A percentile compares a stretch with the other conserved stretches of the same genome.
These are phyloP conservation scores for Cephus nigrinus DNA, from an alignment of 2,888 invertebrate genomes.

Conservation along the genomic window DNA sequence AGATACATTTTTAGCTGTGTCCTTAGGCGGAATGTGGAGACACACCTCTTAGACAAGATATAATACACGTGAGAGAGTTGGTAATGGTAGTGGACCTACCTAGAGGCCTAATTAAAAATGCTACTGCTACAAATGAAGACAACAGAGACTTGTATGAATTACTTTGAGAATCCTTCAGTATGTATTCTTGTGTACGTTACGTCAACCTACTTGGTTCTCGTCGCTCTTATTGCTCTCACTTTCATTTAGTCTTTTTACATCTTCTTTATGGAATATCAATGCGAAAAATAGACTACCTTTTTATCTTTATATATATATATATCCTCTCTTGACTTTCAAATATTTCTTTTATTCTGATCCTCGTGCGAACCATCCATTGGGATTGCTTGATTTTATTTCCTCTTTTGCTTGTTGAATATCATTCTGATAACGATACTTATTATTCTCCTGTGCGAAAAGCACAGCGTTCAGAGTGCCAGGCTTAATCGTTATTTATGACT, in stretches of 20 bases:
- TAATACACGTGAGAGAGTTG: not conserved
- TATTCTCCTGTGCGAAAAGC: not conserved
- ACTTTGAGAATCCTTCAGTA: not conserved
- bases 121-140: conserved; percentile 14
- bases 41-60: not conserved
- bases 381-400: not conserved
- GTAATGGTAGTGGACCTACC: not conserved
- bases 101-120: conserved; percentile 22
- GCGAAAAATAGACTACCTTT: not conserved
- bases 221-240: no score
- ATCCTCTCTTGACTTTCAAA: not conserved
- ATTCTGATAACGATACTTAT: not conserved
- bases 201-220: not conserved
- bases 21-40: not conserved
- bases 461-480: not conserved
- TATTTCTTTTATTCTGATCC: not conserved
- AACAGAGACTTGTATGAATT: conserved; percentile 13
- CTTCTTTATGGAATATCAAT: not conserved
- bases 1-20: no score
- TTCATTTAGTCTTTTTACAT: no score
- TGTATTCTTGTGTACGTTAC: not conserved
- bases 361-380: not conserved
- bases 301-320: not conserved
- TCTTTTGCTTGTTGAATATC: not conserved
- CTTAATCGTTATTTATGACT: conserved; percentile 5